phyloP scores from a whole-genome alignment of 1,140 invertebrate species.

The Sarcophaga bullata region DNA sequence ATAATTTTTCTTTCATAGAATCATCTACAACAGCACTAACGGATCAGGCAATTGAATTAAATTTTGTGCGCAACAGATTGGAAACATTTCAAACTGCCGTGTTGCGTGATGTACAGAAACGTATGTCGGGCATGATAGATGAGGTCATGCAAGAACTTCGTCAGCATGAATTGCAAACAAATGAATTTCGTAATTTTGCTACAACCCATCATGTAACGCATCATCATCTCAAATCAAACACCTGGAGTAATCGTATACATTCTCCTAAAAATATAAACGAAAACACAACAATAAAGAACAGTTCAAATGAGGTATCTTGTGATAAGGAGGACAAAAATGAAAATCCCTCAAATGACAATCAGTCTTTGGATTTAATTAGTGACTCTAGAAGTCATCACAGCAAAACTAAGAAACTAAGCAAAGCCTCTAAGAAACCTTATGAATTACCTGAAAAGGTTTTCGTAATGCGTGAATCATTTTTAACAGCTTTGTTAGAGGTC shows the following conservation, averaged over 20 bases:
- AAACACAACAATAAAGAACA: neutral
- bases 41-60: conserved; percentile 23
- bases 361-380: neutral
- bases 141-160: conserved; percentile 60
- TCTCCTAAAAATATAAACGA: neutral
- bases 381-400: neutral
- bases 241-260: conserved; percentile 56
- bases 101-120: conserved; percentile 55
- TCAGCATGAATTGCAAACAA: conserved; percentile 53
- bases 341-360: conserved; percentile 40
- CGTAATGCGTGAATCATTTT: conserved; percentile 74
- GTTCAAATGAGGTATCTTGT: neutral
- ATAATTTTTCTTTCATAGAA: neutral
- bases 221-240: conserved; percentile 42
- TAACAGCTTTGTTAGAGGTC: conserved; percentile 83
- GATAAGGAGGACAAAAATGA: conserved; percentile 46
- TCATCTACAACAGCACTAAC: neutral
- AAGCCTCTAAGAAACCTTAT: conserved; percentile 20
- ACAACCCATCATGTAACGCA: neutral
- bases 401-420: neutral
- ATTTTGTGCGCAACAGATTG: conserved; percentile 56
- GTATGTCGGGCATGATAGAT: conserved; percentile 55
- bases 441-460: conserved; percentile 67
- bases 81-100: conserved; percentile 54
- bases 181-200: conserved; percentile 58